Evolutionary conservation across 37 sponge, comb jelly and placozoan species (phyloP), one percentile per base, ranked within the genome.

Genomic region (Aplysina aerophoba): DNA sequence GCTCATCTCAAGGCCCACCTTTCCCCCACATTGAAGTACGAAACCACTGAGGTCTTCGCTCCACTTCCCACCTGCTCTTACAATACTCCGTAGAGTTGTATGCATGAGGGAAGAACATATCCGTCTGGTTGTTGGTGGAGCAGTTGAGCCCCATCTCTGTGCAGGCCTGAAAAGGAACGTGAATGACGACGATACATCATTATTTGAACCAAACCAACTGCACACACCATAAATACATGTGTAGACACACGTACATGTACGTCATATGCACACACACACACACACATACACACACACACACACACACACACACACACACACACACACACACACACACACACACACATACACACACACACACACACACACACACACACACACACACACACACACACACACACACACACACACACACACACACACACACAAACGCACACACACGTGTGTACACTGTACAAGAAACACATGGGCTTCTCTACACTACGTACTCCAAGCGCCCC

Each of bases 71-170:
- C 31, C 36, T 89, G 16, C 80, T 35, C 64, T 11, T 24, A 66
- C 93, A 93, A 85, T 93, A 61, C 24, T 38, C 58, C 16, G 73
- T 71, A 12, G 81, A 75, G 44, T 93, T 80, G 68, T 81, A 87
- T 55, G 15, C 34, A 13, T 31, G 20, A 4, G 94, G 94, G 33
- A 94, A 94, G 58, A 96, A 96, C 96, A 96, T 96, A 86, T 96
- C 96, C 30, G 94, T 96, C 31, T 83, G 54, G 44, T 91, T 91
- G 84, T 93, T 96, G 57, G 94, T 93, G 34, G 73, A 58, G 37
- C 87, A 80, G 12, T 84, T 86, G 3, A 96, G 83, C 22, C 22
- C 73, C 90, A 96, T 86, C 90, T 96, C 90, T 28, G 94, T 91
- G 57, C 96, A 96, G 19, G 87, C 95, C 90, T 96, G 88, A 50